Evolutionary conservation across 2,888 invertebrate species (phyloP), one percentile per base, ranked within the genome.

Genomic region (Geophilus truncorum): DNA sequence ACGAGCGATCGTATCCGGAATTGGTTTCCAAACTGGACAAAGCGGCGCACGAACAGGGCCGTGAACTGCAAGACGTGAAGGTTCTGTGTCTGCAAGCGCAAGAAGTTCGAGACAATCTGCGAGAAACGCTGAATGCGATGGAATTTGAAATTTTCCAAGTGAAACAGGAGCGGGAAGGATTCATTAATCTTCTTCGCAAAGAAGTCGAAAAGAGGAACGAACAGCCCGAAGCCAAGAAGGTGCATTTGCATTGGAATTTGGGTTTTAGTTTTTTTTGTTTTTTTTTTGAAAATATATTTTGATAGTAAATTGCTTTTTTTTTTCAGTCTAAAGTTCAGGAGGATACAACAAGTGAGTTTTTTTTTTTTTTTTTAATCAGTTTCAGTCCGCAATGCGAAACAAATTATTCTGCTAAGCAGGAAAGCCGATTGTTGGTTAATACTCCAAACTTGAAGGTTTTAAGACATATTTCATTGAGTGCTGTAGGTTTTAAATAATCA

Each of bases 201-300:
- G 78, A 78, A 36, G 36, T 78, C 21, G 78, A 78, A 32, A 78
- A 78, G 36, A 78, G 78, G 36, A 36, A 36, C 23, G 78, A 78
- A n/a, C 57, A 57, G 9, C 76, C 76, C n/a, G 76, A 76, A 25
- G 28, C 32, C 6, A 76, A 76, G 18, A 76, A 76, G 76, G 76
- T n/a, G n/a, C n/a, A n/a, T n/a, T n/a, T n/a, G n/a, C n/a, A n/a
- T 75, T 32, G 32, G 18, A 6, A 6, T 57, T 5, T n/a, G 21
- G 9, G 5, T 12, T 21, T 23, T 18, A 57, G 9, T n/a, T 3
- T 21, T 21, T 57, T 9, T 23, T 57, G 18, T 3, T 1, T 57
- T 9, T 2, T 18, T 15, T 18, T n/a, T n/a, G n/a, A n/a, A 18
- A 57, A 57, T 23, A 5, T 51, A 51, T 51, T 51, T 9, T n/a